Evolutionary conservation across 1,140 invertebrate genomes (phyloP).

Genomic region (Sminthurinus signatus): DNA sequence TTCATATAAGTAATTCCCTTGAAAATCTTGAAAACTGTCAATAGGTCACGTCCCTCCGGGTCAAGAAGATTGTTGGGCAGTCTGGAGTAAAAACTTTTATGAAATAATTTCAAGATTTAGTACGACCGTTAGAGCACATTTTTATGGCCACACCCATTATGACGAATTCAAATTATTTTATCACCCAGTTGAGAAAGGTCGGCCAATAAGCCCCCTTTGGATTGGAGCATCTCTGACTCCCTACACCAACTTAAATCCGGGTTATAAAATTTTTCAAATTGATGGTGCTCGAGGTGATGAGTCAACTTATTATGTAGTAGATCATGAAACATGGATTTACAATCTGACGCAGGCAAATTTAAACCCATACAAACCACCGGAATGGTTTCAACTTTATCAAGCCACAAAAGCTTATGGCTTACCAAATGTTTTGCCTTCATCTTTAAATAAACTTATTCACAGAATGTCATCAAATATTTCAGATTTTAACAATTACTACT

Average conservation of each 20-base stretch:
- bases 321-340: conserved; percentile 55
- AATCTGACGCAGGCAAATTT: conserved; percentile 53
- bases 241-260: conserved; percentile 53
- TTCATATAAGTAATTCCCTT: too few species aligned
- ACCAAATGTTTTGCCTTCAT: conserved; percentile 29
- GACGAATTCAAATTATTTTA: conserved; percentile 48
- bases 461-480: conserved; percentile 28
- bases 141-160: conserved; percentile 49
- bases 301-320: conserved; percentile 45
- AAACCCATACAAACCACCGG: conserved; percentile 41
- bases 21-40: conserved; percentile 39
- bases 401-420: conserved; percentile 37
- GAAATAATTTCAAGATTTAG: conserved; percentile 44
- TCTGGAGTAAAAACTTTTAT: conserved; percentile 48
- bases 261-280: conserved; percentile 57
- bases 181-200: conserved; percentile 26
- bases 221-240: conserved; percentile 53
- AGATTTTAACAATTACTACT: conserved; percentile 27
- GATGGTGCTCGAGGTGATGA: conserved; percentile 48
- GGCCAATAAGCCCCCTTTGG: conserved; percentile 44
- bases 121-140: conserved; percentile 27
- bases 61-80: conserved; percentile 45
- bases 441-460: conserved; percentile 29
- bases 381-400: conserved; percentile 48
- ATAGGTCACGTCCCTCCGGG: conserved; percentile 45